Conservation (phyloP, 2,113 vertebrate genomes). For the Tetrax tetrax region DNA sequence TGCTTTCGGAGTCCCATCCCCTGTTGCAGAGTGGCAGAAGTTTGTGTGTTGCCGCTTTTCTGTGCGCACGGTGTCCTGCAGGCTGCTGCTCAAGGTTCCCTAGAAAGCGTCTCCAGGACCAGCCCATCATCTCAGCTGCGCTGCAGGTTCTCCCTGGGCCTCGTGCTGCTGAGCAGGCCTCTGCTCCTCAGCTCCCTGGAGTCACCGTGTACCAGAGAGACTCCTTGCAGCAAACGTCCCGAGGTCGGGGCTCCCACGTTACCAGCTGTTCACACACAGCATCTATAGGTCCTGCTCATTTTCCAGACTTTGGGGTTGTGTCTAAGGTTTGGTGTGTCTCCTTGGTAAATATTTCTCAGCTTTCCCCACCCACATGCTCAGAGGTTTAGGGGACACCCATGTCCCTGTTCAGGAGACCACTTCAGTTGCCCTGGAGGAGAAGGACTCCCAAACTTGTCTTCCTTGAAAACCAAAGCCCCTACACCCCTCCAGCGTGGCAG, state of each 20-base stretch:
- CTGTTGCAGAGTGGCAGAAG: background rate
- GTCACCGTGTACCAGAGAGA: rapidly evolving
- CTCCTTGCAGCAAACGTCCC: rapidly evolving
- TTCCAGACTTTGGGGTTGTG: rapidly evolving
- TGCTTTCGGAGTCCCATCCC: background rate
- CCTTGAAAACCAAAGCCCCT: background rate
- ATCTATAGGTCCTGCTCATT: background rate
- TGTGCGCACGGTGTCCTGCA: background rate
- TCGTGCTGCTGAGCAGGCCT: background rate
- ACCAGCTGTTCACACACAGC: background rate
- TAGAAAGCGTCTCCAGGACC: rapidly evolving
- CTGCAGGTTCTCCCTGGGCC: background rate
- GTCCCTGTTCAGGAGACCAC: background rate
- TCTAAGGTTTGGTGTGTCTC: background rate
- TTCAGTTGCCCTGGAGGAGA: rapidly evolving
- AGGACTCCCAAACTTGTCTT: background rate
- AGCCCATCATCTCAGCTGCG: background rate
- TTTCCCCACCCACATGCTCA: background rate
- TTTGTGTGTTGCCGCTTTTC: background rate
- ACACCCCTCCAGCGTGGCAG: rapidly evolving
- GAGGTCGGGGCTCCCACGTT: too few relatives aligned
- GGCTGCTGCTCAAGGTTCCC: background rate
- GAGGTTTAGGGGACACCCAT: rapidly evolving
- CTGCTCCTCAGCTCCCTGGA: background rate
- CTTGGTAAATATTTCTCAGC: background rate